Evolutionary conservation across 2,113 vertebrate species (phyloP), one percentile per base, ranked within the genome.

Genomic region (Hepsetus odoe): DNA sequence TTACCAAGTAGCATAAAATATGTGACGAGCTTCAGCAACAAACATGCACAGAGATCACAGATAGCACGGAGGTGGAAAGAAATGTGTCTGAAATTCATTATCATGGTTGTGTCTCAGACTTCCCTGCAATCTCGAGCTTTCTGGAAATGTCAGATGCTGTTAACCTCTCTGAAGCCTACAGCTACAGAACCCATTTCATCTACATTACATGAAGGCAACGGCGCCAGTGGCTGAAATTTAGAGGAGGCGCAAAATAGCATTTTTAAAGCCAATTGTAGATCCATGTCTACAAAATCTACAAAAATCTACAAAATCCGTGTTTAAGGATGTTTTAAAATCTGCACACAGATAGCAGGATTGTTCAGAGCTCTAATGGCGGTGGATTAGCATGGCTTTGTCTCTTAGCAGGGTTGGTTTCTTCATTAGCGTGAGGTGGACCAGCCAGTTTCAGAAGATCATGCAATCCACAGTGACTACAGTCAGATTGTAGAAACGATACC

Each of bases 1-100:
- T 18, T 49, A 16, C 4, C 4, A 49, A 53, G 18, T 1, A n/a
- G 49, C 20, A 8, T 53, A 53, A 7, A 53, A 53, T 7, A 53
- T 53, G 20, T 53, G 20, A 53, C 22, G 49, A 22, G 49, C n/a
- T 53, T 53, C n/a, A 53, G 18, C 20, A 53, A 53, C 5, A 53
- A 22, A 53, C 49, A n/a, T 53, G 49, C 49, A 53, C 22, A 53
- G 49, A 61, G 58, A 61, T 61, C 58, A 61, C 58, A 30, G 28
- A 61, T 18, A 16, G 30, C 58, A 61, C 58, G 33, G 33, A 61
- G 30, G 14, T 61, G 58, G 30, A 13, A 32, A 14, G 28, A 58
- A 16, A 61, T 6, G 28, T 14, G 58, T 61, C 58, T 61, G 58
- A 32, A 32, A 30, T 61, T 61, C 55, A 58, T 58, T 58, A 58